Base-by-base conservation (phyloP, 2,113 vertebrate genomes). In the Condylura cristata region DNA sequence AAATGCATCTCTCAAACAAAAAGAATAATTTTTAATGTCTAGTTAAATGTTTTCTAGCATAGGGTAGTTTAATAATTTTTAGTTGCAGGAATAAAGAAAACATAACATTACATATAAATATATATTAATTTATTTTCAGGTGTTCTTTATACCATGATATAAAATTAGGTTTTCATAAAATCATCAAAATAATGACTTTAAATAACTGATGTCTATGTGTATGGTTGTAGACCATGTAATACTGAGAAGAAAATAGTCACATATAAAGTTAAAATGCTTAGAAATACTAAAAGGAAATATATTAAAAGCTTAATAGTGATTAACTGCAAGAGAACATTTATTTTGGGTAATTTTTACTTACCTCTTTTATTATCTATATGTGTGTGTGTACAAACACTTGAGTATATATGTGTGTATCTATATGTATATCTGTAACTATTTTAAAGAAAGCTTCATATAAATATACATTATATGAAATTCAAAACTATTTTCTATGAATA, bases 121-220 rank as follows among this genome's bases (percentile, higher is more conserved):
- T 12, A 74, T 26, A 63, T 81, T 71, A 85, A 80, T 32, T 94
- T 93, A 82, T 81, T 86, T 90, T 10, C 66, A 92, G n/a, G 20
- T 76, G 37, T 24, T 32, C 75, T 76, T 90, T 26, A 44, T 39
- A 39, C 2, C 85, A 72, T 53, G 90, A 85, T 30, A 32, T 65
- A 17, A 68, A 34, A 81, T 92, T 92, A 16, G 71, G 17, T 60
- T 96, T 95, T 92, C 70, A 92, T 88, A 30, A 90, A 93, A 72
- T 63, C 39, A 90, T 68, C 70, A 83, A 89, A 86, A 91, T 87
- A 89, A 18, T 71, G 91, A 76, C 66, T 75, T 37, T 86, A 18
- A 84, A 82, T 90, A 85, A 87, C 2, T 56, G 53, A 11, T 17
- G 24, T 28, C 8, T 60, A 3, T 60, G 7, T 60, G 46, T 86